These are phyloP conservation scores for Troides helena DNA, from an alignment of 2,888 invertebrate species.

Conservation along the genomic window DNA sequence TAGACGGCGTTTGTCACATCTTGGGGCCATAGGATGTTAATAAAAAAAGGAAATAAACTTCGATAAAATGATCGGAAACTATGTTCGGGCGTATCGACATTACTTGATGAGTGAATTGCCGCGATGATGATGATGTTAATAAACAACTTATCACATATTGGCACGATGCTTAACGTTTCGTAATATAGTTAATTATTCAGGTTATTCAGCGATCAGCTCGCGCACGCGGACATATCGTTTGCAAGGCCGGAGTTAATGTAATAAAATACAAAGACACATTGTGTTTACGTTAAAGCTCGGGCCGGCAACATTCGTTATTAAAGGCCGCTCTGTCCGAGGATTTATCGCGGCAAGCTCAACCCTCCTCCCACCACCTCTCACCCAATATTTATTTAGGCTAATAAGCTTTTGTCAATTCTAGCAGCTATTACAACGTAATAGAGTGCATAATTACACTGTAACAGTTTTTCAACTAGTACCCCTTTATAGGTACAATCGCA, in stretches of 20 bases:
- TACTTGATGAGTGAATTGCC: no score
- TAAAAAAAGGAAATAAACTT: no score
- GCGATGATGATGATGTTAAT: neutral
- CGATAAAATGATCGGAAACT: no score
- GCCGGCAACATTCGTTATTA: conserved; percentile 27
- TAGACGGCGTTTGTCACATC: no score
- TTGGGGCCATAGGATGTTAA: no score
- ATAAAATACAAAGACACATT: conserved; percentile 30
- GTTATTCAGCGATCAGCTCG: conserved; percentile 21
- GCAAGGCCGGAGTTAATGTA: conserved; percentile 26
- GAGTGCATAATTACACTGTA: neutral
- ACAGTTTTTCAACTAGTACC: no score
- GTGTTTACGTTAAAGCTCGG: conserved; percentile 24
- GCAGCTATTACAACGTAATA: neutral
- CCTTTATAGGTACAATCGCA: no score
- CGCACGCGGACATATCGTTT: conserved; percentile 19
- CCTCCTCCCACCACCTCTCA: neutral
- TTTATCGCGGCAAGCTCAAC: conserved; percentile 21
- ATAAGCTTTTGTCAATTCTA: conserved; percentile 22
- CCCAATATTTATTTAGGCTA: conserved; percentile 27
- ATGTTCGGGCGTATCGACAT: no score
- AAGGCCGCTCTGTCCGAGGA: conserved; percentile 17
- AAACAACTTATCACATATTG: neutral
- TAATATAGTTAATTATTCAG: conserved; percentile 20
- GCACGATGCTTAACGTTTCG: conserved; percentile 10